Evolutionary conservation across 2,113 vertebrate species (phyloP).

Genomic region (Vicugna pacos): DNA sequence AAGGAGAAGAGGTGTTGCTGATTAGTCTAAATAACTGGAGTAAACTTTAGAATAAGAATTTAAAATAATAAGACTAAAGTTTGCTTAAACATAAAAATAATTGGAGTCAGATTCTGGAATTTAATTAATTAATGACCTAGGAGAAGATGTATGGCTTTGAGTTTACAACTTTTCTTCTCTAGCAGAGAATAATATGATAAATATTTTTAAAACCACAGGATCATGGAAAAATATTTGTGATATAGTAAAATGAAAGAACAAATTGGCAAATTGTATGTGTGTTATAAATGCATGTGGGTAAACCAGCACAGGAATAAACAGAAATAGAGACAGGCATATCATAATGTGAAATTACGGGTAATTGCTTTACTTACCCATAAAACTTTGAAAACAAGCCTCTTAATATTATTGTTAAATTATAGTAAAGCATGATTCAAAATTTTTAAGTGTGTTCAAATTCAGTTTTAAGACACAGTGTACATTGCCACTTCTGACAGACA

Average conservation of each 20-base stretch:
- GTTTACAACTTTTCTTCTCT: neutral
- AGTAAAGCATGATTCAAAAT: neutral
- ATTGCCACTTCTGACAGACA: slow-evolving; percentile 60
- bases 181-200: neutral
- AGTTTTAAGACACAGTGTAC: slow-evolving; percentile 45
- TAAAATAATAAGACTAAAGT: neutral
- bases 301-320: neutral
- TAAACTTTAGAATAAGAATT: neutral
- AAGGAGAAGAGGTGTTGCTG: neutral
- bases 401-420: neutral
- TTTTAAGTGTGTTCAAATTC: neutral
- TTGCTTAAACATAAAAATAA: neutral
- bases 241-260: neutral
- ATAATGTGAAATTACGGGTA: neutral
- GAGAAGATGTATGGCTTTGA: neutral
- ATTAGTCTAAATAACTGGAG: neutral
- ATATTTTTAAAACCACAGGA: neutral
- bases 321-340: neutral
- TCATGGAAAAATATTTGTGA: neutral
- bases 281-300: neutral
- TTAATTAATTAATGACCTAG: neutral
- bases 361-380: neutral
- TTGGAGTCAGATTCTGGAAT: neutral
- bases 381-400: neutral
- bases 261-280: neutral